phyloP scores from a whole-genome alignment of 2,888 invertebrate genomes.

The Crocallis elinguaria region DNA sequence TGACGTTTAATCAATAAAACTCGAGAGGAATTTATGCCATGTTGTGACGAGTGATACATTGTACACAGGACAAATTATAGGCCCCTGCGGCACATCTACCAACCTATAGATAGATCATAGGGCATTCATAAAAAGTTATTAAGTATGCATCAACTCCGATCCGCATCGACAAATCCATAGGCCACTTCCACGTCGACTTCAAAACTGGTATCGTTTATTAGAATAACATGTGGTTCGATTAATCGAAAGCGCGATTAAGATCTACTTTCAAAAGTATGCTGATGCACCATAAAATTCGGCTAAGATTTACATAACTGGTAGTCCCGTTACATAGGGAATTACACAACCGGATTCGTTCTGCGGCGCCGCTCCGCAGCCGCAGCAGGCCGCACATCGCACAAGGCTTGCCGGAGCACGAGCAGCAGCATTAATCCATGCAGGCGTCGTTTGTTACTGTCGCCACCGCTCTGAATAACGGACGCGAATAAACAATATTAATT shows the following conservation, averaged over 20 bases:
- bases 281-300: constrained; percentile 77
- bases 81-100: constrained; percentile 51
- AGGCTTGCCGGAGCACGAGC: constrained; percentile 27
- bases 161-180: constrained; percentile 53
- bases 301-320: constrained; percentile 82
- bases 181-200: constrained; percentile 47
- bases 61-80: constrained; percentile 47
- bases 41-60: constrained; percentile 12
- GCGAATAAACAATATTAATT: constrained; percentile 82
- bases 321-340: constrained; percentile 81
- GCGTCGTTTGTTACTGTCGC: constrained; percentile 72
- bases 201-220: constrained; percentile 37
- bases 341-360: constrained; percentile 74
- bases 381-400: constrained; percentile 12
- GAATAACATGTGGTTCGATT: constrained; percentile 47
- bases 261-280: constrained; percentile 74
- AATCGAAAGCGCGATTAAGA: constrained; percentile 64
- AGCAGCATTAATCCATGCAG: constrained; percentile 64
- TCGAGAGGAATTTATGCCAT: constrained; percentile 20
- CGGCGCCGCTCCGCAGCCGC: too few species aligned
- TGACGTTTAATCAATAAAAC: constrained; percentile 58
- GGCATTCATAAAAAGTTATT: constrained; percentile 58
- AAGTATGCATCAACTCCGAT: constrained; percentile 50
- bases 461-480: constrained; percentile 71
- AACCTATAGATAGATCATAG: constrained; percentile 51